Conservation (phyloP, 2,113 vertebrate genomes). For the Lichenostomus cassidix region DNA sequence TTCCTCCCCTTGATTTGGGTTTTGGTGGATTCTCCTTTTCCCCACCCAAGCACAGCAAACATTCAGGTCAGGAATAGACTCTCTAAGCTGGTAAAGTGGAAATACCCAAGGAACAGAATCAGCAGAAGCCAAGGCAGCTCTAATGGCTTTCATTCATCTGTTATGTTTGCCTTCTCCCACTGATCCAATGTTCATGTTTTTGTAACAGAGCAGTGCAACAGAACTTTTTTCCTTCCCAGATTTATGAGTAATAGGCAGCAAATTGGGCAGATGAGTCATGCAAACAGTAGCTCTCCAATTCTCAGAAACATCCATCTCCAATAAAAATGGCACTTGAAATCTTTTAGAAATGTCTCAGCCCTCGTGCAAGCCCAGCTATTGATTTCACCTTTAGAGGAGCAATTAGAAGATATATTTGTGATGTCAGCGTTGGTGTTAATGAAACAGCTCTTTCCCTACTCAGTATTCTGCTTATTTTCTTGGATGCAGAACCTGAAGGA, state of each 20-base stretch:
- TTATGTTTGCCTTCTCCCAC: constrained; percentile 21
- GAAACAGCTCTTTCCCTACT: constrained; percentile 34
- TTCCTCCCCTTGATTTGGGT: background rate
- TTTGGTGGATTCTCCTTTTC: background rate
- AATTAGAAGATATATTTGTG: constrained; percentile 42
- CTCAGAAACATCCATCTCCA: constrained; percentile 61
- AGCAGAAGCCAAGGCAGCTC: constrained; percentile 3
- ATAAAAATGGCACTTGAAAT: background rate
- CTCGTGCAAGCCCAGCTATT: constrained; percentile 43
- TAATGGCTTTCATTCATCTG: constrained; percentile 42
- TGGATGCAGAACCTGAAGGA: background rate
- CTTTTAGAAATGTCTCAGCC: constrained; percentile 39
- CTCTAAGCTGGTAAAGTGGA: constrained; percentile 24
- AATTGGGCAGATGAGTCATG: constrained; percentile 67
- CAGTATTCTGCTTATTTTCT: constrained; percentile 14
- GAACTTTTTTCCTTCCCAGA: constrained; percentile 38
- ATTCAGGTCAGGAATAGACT: constrained; percentile 43
- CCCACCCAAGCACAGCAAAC: constrained; percentile 22
- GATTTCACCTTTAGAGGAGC: constrained; percentile 57
- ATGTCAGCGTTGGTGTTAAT: background rate
- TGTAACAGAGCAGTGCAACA: constrained; percentile 48
- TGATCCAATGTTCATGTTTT: constrained; percentile 32
- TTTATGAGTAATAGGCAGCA: constrained; percentile 68
- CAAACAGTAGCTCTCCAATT: constrained; percentile 67
- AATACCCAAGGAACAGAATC: constrained; percentile 3